Conservation (phyloP, 1,140 invertebrate species). For the Lysiphlebus fabarum region DNA sequence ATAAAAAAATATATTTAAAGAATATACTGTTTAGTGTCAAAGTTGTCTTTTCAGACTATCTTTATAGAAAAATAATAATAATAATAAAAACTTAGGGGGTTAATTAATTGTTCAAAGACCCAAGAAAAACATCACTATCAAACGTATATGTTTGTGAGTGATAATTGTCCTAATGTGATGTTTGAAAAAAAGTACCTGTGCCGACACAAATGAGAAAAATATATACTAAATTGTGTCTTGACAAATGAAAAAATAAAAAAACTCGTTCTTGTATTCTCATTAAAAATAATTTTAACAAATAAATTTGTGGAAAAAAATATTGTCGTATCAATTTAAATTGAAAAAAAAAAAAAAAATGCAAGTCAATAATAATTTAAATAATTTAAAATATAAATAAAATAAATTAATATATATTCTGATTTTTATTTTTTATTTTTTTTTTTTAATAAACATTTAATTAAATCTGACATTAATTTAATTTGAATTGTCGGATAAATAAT, state of each 20-base stretch:
- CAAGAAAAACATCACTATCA: not conserved
- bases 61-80: constrained; percentile 3
- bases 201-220: not conserved
- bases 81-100: not conserved
- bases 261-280: not conserved
- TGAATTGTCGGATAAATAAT: too few relatives aligned
- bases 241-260: too few relatives aligned
- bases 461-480: too few relatives aligned
- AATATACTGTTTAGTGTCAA: not conserved
- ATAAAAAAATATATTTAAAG: not conserved
- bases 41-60: too few relatives aligned
- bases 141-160: not conserved
- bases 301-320: not conserved
- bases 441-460: too few relatives aligned
- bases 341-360: not conserved
- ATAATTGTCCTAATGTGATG: constrained; percentile 11
- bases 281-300: not conserved
- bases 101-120: constrained; percentile 12
- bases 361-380: not conserved
- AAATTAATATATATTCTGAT: too few relatives aligned
- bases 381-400: too few relatives aligned
- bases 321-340: not conserved
- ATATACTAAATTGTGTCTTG: constrained; percentile 4
- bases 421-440: too few relatives aligned
- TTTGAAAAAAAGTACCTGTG: constrained; percentile 1